These are phyloP conservation scores for Clupea harengus DNA, from an alignment of 2,113 vertebrate genomes.

Conservation along the genomic window DNA sequence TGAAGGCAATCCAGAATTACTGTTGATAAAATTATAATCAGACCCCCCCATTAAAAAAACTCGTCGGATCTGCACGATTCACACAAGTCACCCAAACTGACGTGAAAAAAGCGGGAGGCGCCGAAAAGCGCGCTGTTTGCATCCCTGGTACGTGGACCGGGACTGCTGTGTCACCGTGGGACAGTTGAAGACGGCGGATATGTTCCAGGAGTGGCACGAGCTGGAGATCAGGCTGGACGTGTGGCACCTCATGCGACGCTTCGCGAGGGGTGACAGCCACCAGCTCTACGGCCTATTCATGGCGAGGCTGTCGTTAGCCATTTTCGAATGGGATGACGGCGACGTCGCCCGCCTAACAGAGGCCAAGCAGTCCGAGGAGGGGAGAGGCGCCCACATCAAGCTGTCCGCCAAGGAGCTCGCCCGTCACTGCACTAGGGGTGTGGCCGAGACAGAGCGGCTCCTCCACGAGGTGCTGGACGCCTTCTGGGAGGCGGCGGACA, in stretches of 20 bases:
- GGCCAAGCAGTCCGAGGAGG: too few relatives aligned
- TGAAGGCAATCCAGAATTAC: too few relatives aligned
- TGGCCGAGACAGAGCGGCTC: slow-evolving; percentile 28
- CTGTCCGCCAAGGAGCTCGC: too few relatives aligned
- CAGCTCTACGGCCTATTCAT: slow-evolving; percentile 35
- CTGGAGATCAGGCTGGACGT: neutral
- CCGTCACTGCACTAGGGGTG: too few relatives aligned
- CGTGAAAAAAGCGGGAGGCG: too few relatives aligned
- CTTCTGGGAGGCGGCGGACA: slow-evolving; percentile 17
- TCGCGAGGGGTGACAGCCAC: slow-evolving; percentile 33
- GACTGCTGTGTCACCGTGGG: slow-evolving; percentile 36
- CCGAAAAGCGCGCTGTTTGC: too few relatives aligned
- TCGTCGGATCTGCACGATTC: too few relatives aligned
- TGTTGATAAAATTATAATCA: too few relatives aligned
- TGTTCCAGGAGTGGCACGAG: slow-evolving; percentile 26
- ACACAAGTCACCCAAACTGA: too few relatives aligned
- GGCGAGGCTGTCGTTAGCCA: slow-evolving; percentile 23
- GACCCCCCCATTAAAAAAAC: too few relatives aligned
- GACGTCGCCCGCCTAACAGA: slow-evolving; percentile 23
- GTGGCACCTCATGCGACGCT: slow-evolving; percentile 41
- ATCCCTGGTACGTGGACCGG: slow-evolving; percentile 35
- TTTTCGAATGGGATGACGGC: slow-evolving; percentile 18
- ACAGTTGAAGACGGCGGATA: neutral
- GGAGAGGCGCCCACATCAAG: too few relatives aligned
- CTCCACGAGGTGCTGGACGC: slow-evolving; percentile 19